Conservation (phyloP, 2,113 vertebrate genomes). For the Misgurnus anguillicaudatus region DNA sequence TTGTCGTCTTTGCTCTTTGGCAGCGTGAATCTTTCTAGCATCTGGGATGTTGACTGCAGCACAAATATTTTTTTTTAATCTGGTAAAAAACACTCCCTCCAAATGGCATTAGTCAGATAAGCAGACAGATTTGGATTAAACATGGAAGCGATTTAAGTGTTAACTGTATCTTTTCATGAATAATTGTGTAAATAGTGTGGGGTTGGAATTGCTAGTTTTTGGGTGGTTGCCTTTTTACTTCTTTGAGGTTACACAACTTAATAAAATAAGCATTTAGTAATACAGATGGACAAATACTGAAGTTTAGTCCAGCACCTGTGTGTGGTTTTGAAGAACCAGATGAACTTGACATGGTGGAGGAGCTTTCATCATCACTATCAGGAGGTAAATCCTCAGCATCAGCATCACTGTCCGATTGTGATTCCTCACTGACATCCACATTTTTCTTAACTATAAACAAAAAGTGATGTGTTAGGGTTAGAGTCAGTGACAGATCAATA, state of each 20-base stretch:
- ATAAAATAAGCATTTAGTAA: neutral
- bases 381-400: constrained; percentile 39
- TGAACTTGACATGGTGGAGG: constrained; percentile 55
- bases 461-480: neutral
- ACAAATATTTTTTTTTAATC: neutral
- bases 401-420: constrained; percentile 19
- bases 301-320: constrained; percentile 53
- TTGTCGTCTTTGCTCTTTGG: constrained; percentile 73
- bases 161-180: too few relatives aligned
- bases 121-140: too few relatives aligned
- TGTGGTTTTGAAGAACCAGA: constrained; percentile 41
- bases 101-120: neutral
- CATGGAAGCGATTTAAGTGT: too few relatives aligned
- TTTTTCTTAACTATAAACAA: constrained; percentile 22
- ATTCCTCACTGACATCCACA: neutral
- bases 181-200: too few relatives aligned
- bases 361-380: constrained; percentile 49
- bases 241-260: too few relatives aligned
- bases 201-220: too few relatives aligned
- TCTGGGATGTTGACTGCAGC: constrained; percentile 75
- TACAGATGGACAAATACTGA: too few relatives aligned
- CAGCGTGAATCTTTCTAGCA: constrained; percentile 70
- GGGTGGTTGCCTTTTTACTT: too few relatives aligned
- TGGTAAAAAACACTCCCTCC: too few relatives aligned
- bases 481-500: too few relatives aligned